phyloP scores from a whole-genome alignment of 1,140 invertebrate species.

The Campoletis sonorensis region DNA sequence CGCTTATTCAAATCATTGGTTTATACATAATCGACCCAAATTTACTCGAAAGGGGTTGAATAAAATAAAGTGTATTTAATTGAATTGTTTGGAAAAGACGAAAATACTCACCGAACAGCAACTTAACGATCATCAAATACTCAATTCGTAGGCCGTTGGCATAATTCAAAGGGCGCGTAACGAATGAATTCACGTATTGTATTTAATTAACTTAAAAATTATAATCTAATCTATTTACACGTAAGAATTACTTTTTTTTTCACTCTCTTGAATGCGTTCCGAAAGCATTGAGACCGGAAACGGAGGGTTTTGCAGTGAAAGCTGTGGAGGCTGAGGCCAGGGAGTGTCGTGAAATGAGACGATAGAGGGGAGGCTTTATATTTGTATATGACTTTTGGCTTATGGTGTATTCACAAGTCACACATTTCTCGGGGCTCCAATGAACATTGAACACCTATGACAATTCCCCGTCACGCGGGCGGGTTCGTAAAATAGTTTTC shows the following conservation, averaged over 20 bases:
- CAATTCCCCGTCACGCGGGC: not conserved
- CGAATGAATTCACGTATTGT: constrained; percentile 31
- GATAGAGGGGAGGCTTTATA: not conserved
- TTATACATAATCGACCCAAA: not conserved
- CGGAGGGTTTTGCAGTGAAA: not conserved
- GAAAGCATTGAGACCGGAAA: constrained; percentile 3
- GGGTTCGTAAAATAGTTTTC: not conserved
- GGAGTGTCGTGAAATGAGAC: not conserved
- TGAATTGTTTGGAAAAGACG: not conserved
- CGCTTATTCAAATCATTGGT: not conserved
- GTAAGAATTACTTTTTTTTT: constrained; percentile 37
- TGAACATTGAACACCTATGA: not conserved
- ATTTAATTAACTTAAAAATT: constrained; percentile 49
- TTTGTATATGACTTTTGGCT: not conserved
- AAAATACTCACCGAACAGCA: not conserved
- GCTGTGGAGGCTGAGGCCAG: not conserved
- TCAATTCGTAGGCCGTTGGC: constrained; percentile 7
- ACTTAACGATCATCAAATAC: not conserved
- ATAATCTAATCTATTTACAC: constrained; percentile 52
- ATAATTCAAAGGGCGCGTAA: constrained; percentile 8
- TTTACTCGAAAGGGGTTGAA: not conserved
- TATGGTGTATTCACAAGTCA: constrained; percentile 10
- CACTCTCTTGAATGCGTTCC: constrained; percentile 25
- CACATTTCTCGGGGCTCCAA: not conserved
- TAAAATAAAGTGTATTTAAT: too few species aligned